Evolutionary conservation across 1,140 invertebrate genomes (phyloP).

Genomic region (Drosophila quadrilineata): DNA sequence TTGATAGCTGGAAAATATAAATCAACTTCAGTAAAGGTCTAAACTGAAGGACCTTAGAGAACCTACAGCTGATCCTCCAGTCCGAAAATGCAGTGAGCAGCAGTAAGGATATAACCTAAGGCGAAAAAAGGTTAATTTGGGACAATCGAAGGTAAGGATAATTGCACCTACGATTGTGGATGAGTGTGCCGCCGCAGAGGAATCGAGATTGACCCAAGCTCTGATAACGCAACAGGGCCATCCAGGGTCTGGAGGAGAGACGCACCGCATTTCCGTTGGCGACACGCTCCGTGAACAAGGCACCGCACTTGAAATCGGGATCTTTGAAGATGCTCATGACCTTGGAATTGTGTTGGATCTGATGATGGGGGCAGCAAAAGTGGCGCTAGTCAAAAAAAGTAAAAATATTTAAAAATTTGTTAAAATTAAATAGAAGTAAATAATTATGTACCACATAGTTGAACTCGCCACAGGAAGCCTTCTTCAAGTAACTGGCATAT

Average conservation of each 20-base stretch:
- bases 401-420: neutral
- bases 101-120: slow-evolving; percentile 84
- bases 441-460: slow-evolving; percentile 46
- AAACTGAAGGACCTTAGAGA: neutral
- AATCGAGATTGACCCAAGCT: slow-evolving; percentile 40
- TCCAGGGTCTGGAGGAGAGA: slow-evolving; percentile 83
- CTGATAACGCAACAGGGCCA: slow-evolving; percentile 82
- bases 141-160: neutral
- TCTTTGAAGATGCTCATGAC: slow-evolving; percentile 50
- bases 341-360: slow-evolving; percentile 67
- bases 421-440: neutral
- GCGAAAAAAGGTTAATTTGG: neutral
- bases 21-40: neutral
- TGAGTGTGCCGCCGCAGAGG: slow-evolving; percentile 82
- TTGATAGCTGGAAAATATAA: slow-evolving; percentile 68
- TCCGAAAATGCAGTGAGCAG: slow-evolving; percentile 82
- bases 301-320: slow-evolving; percentile 50
- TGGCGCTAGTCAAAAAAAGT: slow-evolving; percentile 36
- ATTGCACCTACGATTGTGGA: slow-evolving; percentile 66
- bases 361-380: slow-evolving; percentile 48
- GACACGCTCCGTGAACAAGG: slow-evolving; percentile 68
- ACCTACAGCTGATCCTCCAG: slow-evolving; percentile 64
- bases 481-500: slow-evolving; percentile 44
- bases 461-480: slow-evolving; percentile 48
- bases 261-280: slow-evolving; percentile 79